These are phyloP conservation scores for Pseudomyrmex dendroicus DNA, from an alignment of 1,140 invertebrate species.

Conservation along the genomic window DNA sequence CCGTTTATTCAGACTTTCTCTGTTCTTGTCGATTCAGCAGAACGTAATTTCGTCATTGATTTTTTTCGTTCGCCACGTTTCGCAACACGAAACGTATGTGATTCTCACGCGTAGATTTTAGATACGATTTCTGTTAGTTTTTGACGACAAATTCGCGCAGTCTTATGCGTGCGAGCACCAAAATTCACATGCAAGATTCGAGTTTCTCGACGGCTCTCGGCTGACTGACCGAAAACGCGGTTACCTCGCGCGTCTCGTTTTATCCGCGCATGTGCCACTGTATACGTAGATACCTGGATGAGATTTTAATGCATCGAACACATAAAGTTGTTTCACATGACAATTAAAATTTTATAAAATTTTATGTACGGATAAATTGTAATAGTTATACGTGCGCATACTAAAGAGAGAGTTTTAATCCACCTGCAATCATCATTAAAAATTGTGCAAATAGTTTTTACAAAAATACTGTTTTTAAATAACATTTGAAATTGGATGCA, in stretches of 20 bases:
- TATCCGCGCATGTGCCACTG: slow-evolving; percentile 62
- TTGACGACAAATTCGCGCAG: not conserved
- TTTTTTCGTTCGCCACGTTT: not conserved
- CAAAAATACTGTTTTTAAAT: no score
- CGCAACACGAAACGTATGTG: not conserved
- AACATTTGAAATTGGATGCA: no score
- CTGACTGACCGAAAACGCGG: slow-evolving; percentile 76
- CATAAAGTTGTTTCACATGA: not conserved
- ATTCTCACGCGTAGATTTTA: not conserved
- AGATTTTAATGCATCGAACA: slow-evolving; percentile 13
- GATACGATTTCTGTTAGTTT: not conserved
- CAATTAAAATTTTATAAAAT: no score
- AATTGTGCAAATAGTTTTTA: no score
- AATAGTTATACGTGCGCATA: not conserved
- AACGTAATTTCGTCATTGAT: not conserved
- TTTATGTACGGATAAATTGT: not conserved
- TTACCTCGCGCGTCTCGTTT: slow-evolving; percentile 61
- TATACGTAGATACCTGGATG: slow-evolving; percentile 21
- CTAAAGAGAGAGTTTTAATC: no score
- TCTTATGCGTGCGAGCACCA: slow-evolving; percentile 60
- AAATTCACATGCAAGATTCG: slow-evolving; percentile 54
- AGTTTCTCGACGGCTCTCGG: slow-evolving; percentile 75
- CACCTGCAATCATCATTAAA: not conserved
- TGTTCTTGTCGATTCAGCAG: not conserved
- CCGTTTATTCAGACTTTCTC: not conserved